These are phyloP conservation scores for Campopleginae sp. DNA, from an alignment of 2,888 invertebrate genomes.

Conservation along the genomic window DNA sequence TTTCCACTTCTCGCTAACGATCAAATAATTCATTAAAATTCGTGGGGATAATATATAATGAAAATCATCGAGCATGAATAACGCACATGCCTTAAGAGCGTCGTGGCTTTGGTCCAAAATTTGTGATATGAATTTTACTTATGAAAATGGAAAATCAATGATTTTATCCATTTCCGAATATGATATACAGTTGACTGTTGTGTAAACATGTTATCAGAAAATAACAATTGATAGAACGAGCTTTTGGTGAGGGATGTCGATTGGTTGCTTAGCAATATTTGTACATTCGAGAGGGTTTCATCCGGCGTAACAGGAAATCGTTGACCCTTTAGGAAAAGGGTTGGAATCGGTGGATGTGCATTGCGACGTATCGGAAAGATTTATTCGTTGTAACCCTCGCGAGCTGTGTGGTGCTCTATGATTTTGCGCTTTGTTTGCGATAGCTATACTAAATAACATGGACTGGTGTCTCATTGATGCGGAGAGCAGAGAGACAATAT, in stretches of 20 bases:
- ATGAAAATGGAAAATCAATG: too few species aligned
- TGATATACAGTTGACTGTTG: too few species aligned
- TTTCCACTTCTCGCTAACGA: not conserved
- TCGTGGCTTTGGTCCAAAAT: too few species aligned
- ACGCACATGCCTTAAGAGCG: too few species aligned
- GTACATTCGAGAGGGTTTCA: conserved; percentile 49
- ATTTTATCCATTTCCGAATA: too few species aligned
- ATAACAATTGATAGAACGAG: not conserved
- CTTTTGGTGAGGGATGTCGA: conserved; percentile 31
- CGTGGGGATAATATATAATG: not conserved
- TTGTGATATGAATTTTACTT: too few species aligned
- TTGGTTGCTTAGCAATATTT: conserved; percentile 54
- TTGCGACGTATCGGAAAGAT: conserved; percentile 36
- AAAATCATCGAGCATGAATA: not conserved
- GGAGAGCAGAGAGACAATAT: conserved; percentile 69
- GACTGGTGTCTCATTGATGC: conserved; percentile 4
- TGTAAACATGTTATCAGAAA: not conserved
- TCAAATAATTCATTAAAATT: conserved; percentile 14
- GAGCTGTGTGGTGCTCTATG: conserved; percentile 21
- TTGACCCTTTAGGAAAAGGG: conserved; percentile 44
- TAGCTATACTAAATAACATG: conserved; percentile 20
- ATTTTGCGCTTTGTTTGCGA: conserved; percentile 55
- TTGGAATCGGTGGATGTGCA: conserved; percentile 36
- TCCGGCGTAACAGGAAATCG: conserved; percentile 48
- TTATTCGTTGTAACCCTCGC: conserved; percentile 26